Evolutionary conservation across 1,140 invertebrate genomes (phyloP), one percentile per base, ranked within the genome.

Genomic region (Pogonus chalceus): DNA sequence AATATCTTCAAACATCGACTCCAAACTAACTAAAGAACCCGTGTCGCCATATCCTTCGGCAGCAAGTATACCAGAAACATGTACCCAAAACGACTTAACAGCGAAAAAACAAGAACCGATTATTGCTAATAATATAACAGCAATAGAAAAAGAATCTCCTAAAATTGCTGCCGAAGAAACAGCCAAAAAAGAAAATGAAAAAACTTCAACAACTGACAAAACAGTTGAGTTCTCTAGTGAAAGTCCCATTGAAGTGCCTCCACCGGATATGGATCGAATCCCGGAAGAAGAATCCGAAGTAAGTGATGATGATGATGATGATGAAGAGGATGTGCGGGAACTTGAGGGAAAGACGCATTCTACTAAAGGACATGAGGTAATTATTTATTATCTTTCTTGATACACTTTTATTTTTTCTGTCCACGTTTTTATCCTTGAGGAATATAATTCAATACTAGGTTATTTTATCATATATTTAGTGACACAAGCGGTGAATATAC

Each of bases 321-420:
- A 85, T 9, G 84, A 85, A 53, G 78, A 82, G 57, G 86, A 90
- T 60, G 81, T 80, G 23, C 74, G 84, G 20, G 80, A 88, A 39
- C 64, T 88, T 60, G 86, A 88, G 64, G 88, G 89, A 51, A 82
- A 85, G 57, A 87, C 85, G 23, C 78, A 82, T 57, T 84, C 85
- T 1, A 83, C 86, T 22, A 78, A 78, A 58, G 88, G 88, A 55
- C 70, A 82, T 53, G 87, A 90, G 80, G 89, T 90, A 66, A 68
- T 35, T 57, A 26, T 20, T 31, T 47, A 43, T 57, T 20, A n/a
- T 54, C 1, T 35, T 18, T 9, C 9, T 14, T 14, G 39, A 18
- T 14, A 7, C 18, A 46, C 4, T 10, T 46, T 46, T 22, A 9
- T 20, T 1, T 50, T 1, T 55, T 51, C 31, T 22, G 24, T n/a